Evolutionary conservation across 2,113 vertebrate genomes (phyloP).

Genomic region (Cyprinodon brontotheroides): DNA sequence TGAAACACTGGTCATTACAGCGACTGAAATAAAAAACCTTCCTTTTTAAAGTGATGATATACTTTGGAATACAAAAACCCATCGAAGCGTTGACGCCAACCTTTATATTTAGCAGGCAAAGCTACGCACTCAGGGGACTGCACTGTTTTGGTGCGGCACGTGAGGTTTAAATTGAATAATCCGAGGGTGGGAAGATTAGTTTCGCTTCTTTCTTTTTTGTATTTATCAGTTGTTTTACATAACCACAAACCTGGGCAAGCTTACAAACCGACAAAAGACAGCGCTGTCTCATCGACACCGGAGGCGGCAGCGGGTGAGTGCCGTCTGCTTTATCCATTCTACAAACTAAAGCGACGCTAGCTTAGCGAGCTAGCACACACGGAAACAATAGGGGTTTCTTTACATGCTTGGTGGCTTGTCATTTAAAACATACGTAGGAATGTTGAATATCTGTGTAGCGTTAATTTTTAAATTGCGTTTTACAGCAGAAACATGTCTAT

Average conservation of each 20-base stretch:
- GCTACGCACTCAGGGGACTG: not conserved
- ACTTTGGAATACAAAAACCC: not conserved
- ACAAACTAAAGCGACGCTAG: slow-evolving; percentile 4
- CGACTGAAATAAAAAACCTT: not conserved
- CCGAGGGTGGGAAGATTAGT: not conserved
- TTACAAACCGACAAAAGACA: slow-evolving; percentile 49
- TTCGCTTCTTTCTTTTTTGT: not conserved
- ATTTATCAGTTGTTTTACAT: not conserved
- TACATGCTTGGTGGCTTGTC: not conserved
- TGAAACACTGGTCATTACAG: not conserved
- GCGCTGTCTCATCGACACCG: slow-evolving; percentile 66
- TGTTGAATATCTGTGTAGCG: not conserved
- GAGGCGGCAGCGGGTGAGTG: slow-evolving; percentile 69
- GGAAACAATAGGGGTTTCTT: not conserved
- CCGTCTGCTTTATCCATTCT: not conserved
- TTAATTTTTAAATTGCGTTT: not conserved
- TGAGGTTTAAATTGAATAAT: slow-evolving; percentile 57
- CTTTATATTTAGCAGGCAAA: slow-evolving; percentile 20
- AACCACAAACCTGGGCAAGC: slow-evolving; percentile 66
- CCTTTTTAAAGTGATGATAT: not conserved
- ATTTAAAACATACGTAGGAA: not conserved
- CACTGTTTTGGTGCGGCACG: slow-evolving; percentile 70
- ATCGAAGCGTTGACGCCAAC: slow-evolving; percentile 26
- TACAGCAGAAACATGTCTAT: not conserved
- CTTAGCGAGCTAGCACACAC: not conserved